These are phyloP conservation scores for Trinorchestia longiramus DNA, from an alignment of 1,140 invertebrate genomes.

Conservation along the genomic window DNA sequence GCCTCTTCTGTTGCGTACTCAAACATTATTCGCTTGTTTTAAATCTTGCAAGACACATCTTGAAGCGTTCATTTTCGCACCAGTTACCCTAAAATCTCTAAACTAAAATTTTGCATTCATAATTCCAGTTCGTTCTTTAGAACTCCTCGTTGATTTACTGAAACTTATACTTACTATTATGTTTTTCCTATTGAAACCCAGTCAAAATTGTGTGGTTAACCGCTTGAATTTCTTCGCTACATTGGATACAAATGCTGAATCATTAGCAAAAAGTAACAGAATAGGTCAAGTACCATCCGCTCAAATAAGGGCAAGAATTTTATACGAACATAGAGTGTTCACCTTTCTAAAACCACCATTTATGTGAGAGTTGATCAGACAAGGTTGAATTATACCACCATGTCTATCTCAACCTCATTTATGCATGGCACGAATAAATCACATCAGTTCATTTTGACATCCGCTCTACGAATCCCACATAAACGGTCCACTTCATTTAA, in stretches of 20 bases:
- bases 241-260: not conserved
- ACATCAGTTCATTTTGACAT: not conserved
- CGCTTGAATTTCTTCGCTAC: not conserved
- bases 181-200: not conserved
- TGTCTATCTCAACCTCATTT: not conserved
- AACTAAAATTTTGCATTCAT: not conserved
- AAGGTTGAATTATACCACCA: not conserved
- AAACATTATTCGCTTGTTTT: not conserved
- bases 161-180: not conserved
- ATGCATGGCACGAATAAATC: not conserved
- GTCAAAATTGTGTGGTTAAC: not conserved
- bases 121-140: not conserved
- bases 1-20: not conserved
- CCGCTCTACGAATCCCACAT: not conserved
- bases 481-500: not conserved
- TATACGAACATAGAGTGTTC: not conserved
- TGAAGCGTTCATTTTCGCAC: no score
- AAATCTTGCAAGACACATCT: no score
- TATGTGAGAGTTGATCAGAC: not conserved
- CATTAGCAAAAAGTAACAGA: not conserved
- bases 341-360: not conserved
- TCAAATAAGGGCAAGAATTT: not conserved
- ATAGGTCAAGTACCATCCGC: not conserved
- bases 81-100: not conserved
- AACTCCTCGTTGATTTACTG: not conserved